Conservation (phyloP, 2,113 vertebrate genomes). For the Nematolebias whitei region DNA sequence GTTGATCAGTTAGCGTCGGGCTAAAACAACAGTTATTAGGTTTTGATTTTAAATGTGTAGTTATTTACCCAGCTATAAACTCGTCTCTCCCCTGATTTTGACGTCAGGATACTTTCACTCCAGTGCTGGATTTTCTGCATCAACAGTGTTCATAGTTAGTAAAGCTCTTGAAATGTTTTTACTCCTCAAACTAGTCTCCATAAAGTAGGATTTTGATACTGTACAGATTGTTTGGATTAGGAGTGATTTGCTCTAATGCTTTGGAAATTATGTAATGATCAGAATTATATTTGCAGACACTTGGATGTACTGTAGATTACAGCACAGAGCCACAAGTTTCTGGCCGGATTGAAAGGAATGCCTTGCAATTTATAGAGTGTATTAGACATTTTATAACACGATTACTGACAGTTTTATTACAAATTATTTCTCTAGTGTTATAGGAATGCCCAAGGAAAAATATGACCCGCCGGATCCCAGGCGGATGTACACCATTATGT, state of each 20-base stretch:
- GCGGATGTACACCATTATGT: constrained; percentile 99
- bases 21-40: too few relatives aligned
- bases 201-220: too few relatives aligned
- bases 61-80: not conserved
- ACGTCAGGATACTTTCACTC: too few relatives aligned
- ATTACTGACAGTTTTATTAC: constrained; percentile 1
- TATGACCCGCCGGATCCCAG: constrained; percentile 98
- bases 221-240: too few relatives aligned
- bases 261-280: not conserved
- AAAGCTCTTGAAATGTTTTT: too few relatives aligned
- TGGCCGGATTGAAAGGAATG: not conserved
- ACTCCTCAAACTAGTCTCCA: too few relatives aligned
- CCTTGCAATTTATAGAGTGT: too few relatives aligned
- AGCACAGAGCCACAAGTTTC: not conserved
- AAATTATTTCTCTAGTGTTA: constrained; percentile 65
- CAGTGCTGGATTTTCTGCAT: not conserved
- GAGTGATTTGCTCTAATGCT: not conserved
- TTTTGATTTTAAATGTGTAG: not conserved
- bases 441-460: constrained; percentile 99
- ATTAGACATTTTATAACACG: not conserved
- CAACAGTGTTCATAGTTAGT: too few relatives aligned
- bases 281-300: not conserved
- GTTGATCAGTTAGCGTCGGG: constrained; percentile 51
- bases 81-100: not conserved
- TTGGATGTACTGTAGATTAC: not conserved